These are phyloP conservation scores for Pseudochromis fuscus DNA, from an alignment of 2,797 vertebrate genomes.

Conservation along the genomic window DNA sequence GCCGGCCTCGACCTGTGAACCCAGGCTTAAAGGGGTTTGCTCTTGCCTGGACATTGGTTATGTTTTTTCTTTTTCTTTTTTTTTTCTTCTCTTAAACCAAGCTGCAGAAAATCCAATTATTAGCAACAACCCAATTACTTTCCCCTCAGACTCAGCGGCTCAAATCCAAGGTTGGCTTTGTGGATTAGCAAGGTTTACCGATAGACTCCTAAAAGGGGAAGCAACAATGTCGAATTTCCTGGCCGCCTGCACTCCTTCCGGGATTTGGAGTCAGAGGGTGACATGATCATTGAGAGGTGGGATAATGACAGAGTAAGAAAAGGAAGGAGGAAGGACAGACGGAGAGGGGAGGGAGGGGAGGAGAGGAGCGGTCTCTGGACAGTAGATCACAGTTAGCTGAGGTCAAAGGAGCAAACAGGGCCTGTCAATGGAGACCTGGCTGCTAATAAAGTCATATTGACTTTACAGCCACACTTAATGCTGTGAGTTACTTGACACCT, in stretches of 20 bases:
- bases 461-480: slow-evolving; percentile 72
- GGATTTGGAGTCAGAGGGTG: slow-evolving; percentile 82
- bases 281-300: slow-evolving; percentile 81
- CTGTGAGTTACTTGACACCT: slow-evolving; percentile 70
- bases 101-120: slow-evolving; percentile 90
- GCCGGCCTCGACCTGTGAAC: slow-evolving; percentile 69
- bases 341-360: slow-evolving; percentile 20
- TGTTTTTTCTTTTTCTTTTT: slow-evolving; percentile 58
- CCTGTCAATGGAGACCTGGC: slow-evolving; percentile 71
- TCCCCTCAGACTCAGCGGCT: slow-evolving; percentile 82
- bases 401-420: slow-evolving; percentile 74
- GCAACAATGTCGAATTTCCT: slow-evolving; percentile 83
- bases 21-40: slow-evolving; percentile 72
- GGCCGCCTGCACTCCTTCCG: slow-evolving; percentile 79
- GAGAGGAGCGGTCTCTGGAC: slow-evolving; percentile 50
- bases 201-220: slow-evolving; percentile 82
- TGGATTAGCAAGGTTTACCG: slow-evolving; percentile 87
- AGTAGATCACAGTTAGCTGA: slow-evolving; percentile 72
- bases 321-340: slow-evolving; percentile 19
- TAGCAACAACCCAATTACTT: slow-evolving; percentile 89
- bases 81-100: slow-evolving; percentile 71
- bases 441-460: slow-evolving; percentile 82
- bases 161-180: slow-evolving; percentile 87
- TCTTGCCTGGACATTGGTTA: slow-evolving; percentile 78
- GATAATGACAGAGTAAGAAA: slow-evolving; percentile 65